Evolutionary conservation across 2,888 invertebrate genomes (phyloP).

Genomic region (Drosophila macrospina): DNA sequence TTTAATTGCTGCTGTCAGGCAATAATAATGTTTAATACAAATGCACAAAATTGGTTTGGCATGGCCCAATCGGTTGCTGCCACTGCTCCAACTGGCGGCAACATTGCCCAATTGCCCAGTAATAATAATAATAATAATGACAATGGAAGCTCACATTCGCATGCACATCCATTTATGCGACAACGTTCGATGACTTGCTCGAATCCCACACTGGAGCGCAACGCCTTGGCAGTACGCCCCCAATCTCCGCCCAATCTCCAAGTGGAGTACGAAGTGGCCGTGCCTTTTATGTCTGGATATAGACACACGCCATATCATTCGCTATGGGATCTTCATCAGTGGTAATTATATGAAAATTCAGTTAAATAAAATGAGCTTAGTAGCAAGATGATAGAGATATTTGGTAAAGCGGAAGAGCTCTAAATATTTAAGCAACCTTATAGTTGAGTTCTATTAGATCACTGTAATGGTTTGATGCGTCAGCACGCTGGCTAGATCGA

Average conservation of each 20-base stretch:
- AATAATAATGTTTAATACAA: conserved; percentile 81
- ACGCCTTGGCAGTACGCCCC: conserved; percentile 52
- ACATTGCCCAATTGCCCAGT: conserved; percentile 53
- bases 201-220: conserved; percentile 83
- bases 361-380: not conserved
- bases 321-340: conserved; percentile 85
- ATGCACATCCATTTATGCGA: conserved; percentile 65
- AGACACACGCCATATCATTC: conserved; percentile 86
- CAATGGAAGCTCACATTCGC: conserved; percentile 14
- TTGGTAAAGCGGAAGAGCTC: too few relatives aligned
- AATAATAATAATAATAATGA: conserved; percentile 59
- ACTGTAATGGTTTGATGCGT: too few relatives aligned
- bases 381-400: too few relatives aligned
- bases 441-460: too few relatives aligned
- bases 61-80: conserved; percentile 63
- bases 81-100: conserved; percentile 38
- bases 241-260: conserved; percentile 81
- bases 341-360: conserved; percentile 75
- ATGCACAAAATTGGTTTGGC: conserved; percentile 83
- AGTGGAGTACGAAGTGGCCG: conserved; percentile 85
- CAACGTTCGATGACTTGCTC: conserved; percentile 83
- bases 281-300: conserved; percentile 84
- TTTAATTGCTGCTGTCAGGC: conserved; percentile 32
- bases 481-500: too few relatives aligned
- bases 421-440: too few relatives aligned